A percentile compares a stretch with the other conserved stretches of the same genome.
These are phyloP conservation scores for Hypolimnas misippus DNA, from an alignment of 2,888 invertebrate genomes.

Conservation along the genomic window DNA sequence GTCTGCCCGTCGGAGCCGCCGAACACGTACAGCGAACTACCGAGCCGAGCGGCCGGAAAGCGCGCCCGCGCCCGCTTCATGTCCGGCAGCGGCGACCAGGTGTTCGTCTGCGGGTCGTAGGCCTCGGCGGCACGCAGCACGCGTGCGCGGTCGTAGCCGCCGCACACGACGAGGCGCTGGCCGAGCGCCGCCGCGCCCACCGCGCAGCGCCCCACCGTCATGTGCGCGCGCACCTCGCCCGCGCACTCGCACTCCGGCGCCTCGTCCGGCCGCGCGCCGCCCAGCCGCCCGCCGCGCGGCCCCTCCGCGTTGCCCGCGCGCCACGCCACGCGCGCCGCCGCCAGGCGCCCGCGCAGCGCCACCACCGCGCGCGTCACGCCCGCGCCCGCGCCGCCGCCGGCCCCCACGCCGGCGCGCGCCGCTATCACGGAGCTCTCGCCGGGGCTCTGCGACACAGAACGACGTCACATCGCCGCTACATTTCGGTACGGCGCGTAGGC, in stretches of 20 bases:
- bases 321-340: conserved; percentile 51
- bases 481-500: not conserved
- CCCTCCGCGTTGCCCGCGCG: conserved; percentile 80
- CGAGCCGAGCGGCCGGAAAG: conserved; percentile 88
- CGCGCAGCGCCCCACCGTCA: conserved; percentile 85
- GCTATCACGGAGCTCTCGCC: conserved; percentile 81
- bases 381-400: conserved; percentile 42
- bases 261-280: conserved; percentile 86
- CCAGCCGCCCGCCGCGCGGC: conserved; percentile 88
- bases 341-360: conserved; percentile 48
- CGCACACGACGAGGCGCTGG: conserved; percentile 90
- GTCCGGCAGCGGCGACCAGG: conserved; percentile 87
- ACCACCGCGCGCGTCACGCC: conserved; percentile 51
- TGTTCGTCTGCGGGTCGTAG: conserved; percentile 88
- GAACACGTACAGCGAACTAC: conserved; percentile 88
- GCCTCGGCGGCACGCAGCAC: conserved; percentile 90
- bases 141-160: conserved; percentile 92
- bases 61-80: conserved; percentile 91
- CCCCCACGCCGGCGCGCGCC: conserved; percentile 45
- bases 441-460: conserved; percentile 47
- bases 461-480: not conserved
- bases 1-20: conserved; percentile 93
- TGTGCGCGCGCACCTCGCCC: conserved; percentile 80
- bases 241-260: conserved; percentile 79
- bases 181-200: conserved; percentile 89